A percentile compares a stretch with the other conserved stretches of the same genome.
Conservation (phyloP, 2,113 vertebrate genomes). For the Hippolais icterina region DNA sequence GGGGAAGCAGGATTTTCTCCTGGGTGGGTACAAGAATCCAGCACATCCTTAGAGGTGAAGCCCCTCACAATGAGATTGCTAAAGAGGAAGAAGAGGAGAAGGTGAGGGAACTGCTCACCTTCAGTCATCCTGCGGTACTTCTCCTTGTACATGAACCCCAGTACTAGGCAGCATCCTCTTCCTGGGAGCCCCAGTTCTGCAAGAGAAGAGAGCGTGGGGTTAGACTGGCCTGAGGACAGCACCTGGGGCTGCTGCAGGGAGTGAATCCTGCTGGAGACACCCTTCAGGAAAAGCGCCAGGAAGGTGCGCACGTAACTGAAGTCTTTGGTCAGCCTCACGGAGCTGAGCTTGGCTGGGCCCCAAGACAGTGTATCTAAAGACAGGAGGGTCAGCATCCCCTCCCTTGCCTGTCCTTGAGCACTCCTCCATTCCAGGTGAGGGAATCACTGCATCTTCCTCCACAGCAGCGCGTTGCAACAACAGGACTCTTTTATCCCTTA, state of each 20-base stretch:
- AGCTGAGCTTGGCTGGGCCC: not conserved
- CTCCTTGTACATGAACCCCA: conserved; percentile 84
- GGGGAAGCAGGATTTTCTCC: not conserved
- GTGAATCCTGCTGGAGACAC: not conserved
- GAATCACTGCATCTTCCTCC: not conserved
- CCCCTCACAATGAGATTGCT: not conserved
- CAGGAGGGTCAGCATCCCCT: not conserved
- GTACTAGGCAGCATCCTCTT: conserved; percentile 80
- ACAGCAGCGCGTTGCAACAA: not conserved
- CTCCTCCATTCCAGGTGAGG: not conserved
- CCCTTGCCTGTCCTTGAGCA: not conserved
- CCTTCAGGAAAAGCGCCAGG: fast-evolving
- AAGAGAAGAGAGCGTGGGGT: conserved; percentile 54
- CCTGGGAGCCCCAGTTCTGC: conserved; percentile 80
- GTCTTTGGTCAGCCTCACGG: not conserved
- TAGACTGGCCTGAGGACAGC: not conserved
- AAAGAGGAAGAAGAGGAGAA: not conserved
- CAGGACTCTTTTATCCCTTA: not conserved
- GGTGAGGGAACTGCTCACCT: conserved; percentile 71
- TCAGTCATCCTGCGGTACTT: conserved; percentile 84
- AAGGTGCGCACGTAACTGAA: fast-evolving
- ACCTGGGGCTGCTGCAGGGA: not conserved
- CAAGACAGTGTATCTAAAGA: fast-evolving
- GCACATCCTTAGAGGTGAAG: not conserved
- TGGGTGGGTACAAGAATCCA: not conserved